Evolutionary conservation across 2,113 vertebrate species (phyloP), one percentile per base, ranked within the genome.

Genomic region (Rhinoderma darwinii): DNA sequence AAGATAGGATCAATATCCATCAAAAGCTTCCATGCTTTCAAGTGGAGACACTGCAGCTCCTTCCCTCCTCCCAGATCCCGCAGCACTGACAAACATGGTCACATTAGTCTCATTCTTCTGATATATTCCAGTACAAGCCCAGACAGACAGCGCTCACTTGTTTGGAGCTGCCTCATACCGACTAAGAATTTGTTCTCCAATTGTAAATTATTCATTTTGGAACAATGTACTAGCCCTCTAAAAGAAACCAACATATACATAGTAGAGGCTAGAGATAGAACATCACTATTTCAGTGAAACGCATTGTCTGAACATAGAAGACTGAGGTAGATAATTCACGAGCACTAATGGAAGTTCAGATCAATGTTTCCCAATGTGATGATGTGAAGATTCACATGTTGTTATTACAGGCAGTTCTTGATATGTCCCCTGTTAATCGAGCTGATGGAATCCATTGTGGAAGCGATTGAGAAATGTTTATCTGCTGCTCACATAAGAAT

Each of bases 1-100:
- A 82, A 70, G 84, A 86, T 51, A 25, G 47, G 83, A 86, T 86
- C 84, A 80, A 86, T 86, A 86, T 44, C 72, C 50, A 73, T 61
- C 51, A 43, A 84, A n/a, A 84, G 39, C 70, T 59, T 17, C 56
- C 51, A 30, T 84, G 44, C 47, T 54, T 73, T 72, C 68, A 84
- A 54, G 22, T 68, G 43, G 39, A 82, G 79, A 77, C 44, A 54
- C 39, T 82, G 22, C 54, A 82, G 47, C 75, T 66, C 10, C 79
- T 18, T 25, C 79, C 56, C 56, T 82, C 56, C 79, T 59, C 39
- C 25, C 37, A 82, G 22, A 81, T 59, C 11, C 39, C 30, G 17
- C 56, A 30, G 25, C 39, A 82, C 30, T 63, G 39, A 66, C 39
- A 82, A 54, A 51, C 44, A 78, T 76, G 43, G 47, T 51, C 44